Conservation (phyloP, 1,140 invertebrate species). For the Caerostris darwini region DNA sequence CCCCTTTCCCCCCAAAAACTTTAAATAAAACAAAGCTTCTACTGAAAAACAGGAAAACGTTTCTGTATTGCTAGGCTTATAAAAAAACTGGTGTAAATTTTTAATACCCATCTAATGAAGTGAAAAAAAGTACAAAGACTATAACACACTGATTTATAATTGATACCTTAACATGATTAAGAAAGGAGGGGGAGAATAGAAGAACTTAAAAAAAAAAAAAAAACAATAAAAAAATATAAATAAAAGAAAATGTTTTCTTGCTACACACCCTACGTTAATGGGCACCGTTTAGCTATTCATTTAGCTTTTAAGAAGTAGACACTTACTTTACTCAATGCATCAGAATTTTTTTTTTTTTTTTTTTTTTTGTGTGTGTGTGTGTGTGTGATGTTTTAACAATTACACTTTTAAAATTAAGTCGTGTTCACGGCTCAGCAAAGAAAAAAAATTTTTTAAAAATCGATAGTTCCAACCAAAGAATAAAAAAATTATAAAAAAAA, state of each 20-base stretch:
- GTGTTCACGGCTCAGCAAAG: not conserved
- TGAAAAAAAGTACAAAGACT: conserved; percentile 4
- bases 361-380: too few species aligned
- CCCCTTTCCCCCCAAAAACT: too few species aligned
- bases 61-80: too few species aligned
- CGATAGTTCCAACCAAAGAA: not conserved
- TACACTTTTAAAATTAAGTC: conserved; percentile 55
- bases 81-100: not conserved
- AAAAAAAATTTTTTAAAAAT: conserved; percentile 38
- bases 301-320: conserved; percentile 27
- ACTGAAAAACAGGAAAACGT: too few species aligned
- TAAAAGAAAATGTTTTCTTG: not conserved
- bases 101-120: not conserved
- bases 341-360: conserved; percentile 34
- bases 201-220: not conserved
- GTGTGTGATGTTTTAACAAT: conserved; percentile 32
- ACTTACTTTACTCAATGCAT: not conserved
- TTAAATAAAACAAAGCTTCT: too few species aligned
- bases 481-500: not conserved
- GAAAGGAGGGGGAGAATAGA: not conserved
- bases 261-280: conserved; percentile 17
- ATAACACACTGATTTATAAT: conserved; percentile 49
- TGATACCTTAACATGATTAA: conserved; percentile 48
- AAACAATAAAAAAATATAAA: not conserved
- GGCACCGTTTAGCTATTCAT: conserved; percentile 31